Evolutionary conservation across 2,113 vertebrate genomes (phyloP), one percentile per base, ranked within the genome.

Genomic region (Tursiops truncatus): DNA sequence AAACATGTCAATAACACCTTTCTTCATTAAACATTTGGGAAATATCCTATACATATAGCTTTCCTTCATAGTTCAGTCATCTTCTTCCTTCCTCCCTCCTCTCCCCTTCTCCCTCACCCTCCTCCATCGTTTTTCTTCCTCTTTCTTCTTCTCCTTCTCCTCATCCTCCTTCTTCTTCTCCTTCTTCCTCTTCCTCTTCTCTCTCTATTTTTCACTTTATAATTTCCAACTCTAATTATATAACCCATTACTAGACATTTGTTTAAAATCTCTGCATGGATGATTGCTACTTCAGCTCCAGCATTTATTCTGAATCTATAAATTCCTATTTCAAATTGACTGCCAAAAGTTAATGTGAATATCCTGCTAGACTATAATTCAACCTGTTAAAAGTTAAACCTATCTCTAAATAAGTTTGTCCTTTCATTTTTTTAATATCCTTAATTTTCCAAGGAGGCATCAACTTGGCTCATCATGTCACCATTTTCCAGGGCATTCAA

Each of bases 21-120:
- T 70, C 53, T 82, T 8, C 15, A 31, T 83, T 65, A 83, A 83
- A 23, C 44, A 44, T 67, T 83, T 95, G 28, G 5, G 28, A 67
- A 8, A 25, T 41, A 56, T 12, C 8, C 8, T 65, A 63, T n/a
- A 74, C 74, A n/a, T 26, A 7, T 36, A 65, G 12, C 56, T 92
- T 89, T 83, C 21, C n/a, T 65, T 76, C 88, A 41, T 67, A 11
- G 3, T 88, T 62, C 44, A 53, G 1, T 38, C 3, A 47, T 15
- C 23, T 58, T 2, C 25, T 68, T 73, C 53, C 17, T 21, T 2
- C 11, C 6, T 14, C 15, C 41, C 8, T 18, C 26, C 4, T 31
- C 1, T 17, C 4, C 6, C 47, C 12, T 5, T 41, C 8, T 68
- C 20, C 3, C 4, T 60, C 5, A 0, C 5, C 15, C 53, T 53